Evolutionary conservation across 2,113 vertebrate species (phyloP).

Genomic region (Clarias batrachus): DNA sequence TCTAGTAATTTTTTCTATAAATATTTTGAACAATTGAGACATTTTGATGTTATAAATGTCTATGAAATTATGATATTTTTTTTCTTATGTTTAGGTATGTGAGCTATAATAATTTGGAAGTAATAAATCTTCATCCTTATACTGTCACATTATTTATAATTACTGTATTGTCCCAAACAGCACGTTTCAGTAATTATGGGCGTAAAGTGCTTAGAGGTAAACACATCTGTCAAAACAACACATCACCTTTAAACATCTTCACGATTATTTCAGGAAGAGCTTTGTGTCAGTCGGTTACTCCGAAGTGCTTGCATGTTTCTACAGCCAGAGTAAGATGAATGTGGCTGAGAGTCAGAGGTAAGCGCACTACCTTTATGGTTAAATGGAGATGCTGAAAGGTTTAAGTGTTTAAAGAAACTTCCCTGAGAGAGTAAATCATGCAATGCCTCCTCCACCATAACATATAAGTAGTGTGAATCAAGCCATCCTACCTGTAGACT

Average conservation of each 20-base stretch:
- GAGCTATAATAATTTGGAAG: background rate
- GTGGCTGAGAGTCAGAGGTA: background rate
- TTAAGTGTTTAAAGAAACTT: slow-evolving; percentile 26
- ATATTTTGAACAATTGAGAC: background rate
- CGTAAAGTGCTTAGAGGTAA: background rate
- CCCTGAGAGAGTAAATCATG: background rate
- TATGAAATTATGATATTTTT: background rate
- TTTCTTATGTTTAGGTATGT: background rate
- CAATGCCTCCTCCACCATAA: slow-evolving; percentile 4
- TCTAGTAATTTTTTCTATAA: too few relatives aligned
- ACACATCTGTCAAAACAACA: background rate
- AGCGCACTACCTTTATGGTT: background rate
- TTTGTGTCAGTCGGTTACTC: background rate
- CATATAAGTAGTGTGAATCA: background rate
- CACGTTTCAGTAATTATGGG: background rate
- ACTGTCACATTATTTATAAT: too few relatives aligned
- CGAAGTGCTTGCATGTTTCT: background rate
- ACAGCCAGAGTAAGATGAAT: slow-evolving; percentile 21
- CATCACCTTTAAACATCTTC: background rate
- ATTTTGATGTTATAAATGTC: background rate
- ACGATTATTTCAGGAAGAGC: background rate
- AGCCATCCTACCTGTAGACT: background rate
- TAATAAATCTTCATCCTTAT: background rate
- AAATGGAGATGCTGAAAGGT: slow-evolving; percentile 30
- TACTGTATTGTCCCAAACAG: background rate